Percentiles rank a stretch among this genome's conserved stretches.
phyloP scores from a whole-genome alignment of 2,888 invertebrate species.

The Polyploca ridens region DNA sequence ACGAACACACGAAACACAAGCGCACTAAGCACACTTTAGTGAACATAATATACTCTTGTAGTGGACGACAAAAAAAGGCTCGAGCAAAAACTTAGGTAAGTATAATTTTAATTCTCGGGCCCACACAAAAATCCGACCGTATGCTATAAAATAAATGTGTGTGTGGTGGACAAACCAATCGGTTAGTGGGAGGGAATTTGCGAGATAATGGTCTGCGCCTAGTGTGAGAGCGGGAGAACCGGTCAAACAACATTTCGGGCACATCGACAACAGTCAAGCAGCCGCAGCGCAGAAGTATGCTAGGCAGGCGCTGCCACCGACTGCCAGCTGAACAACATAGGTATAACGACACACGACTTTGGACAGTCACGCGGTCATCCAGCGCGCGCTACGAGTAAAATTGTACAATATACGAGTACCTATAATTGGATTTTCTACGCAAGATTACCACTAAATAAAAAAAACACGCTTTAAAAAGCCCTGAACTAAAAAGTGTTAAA shows the following conservation, averaged over 20 bases:
- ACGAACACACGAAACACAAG: background rate
- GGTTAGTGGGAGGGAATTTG: slow-evolving; percentile 76
- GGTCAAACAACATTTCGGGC: slow-evolving; percentile 74
- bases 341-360: no score
- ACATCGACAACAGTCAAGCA: slow-evolving; percentile 25
- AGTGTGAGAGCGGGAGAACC: slow-evolving; percentile 77
- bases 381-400: no score
- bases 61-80: slow-evolving; percentile 11
- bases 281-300: background rate
- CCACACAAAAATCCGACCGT: slow-evolving; percentile 50
- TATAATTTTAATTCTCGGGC: slow-evolving; percentile 40
- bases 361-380: no score
- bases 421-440: no score
- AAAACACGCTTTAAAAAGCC: no score
- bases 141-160: slow-evolving; percentile 56
- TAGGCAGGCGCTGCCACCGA: no score
- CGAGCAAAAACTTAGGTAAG: slow-evolving; percentile 24
- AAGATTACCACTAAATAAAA: no score
- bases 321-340: no score
- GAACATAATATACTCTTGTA: background rate
- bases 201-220: slow-evolving; percentile 56
- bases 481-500: no score
- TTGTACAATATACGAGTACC: no score
- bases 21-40: background rate
- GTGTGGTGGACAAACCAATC: slow-evolving; percentile 63